A percentile compares a stretch with the other conserved stretches of the same genome.
Conservation (phyloP, 2,113 vertebrate species). For the Passer domesticus region DNA sequence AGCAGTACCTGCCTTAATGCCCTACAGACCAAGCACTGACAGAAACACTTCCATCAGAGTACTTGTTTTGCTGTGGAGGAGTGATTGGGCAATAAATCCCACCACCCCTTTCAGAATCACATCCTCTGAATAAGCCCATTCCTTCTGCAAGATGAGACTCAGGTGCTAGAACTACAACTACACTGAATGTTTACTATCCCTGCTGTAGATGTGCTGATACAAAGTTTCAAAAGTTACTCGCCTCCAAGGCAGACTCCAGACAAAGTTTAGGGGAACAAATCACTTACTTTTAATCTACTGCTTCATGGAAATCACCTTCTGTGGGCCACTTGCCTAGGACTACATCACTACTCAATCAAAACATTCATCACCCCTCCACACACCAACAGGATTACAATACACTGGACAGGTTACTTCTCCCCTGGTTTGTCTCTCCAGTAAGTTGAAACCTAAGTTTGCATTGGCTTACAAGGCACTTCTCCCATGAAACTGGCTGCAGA, state of each 20-base stretch:
- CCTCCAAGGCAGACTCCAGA: neutral
- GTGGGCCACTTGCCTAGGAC: neutral
- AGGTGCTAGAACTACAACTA: neutral
- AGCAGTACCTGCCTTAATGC: neutral
- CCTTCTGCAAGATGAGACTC: neutral
- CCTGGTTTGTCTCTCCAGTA: slow-evolving; percentile 77
- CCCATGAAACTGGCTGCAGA: neutral
- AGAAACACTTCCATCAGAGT: neutral
- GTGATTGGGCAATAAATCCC: rapidly evolving
- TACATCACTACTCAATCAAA: neutral
- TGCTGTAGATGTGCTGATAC: neutral
- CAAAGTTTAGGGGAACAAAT: neutral
- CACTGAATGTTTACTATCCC: neutral
- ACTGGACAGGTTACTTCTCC: slow-evolving; percentile 24
- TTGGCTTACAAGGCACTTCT: slow-evolving; percentile 66
- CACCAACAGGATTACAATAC: neutral
- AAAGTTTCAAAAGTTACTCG: neutral
- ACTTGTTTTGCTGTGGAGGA: neutral
- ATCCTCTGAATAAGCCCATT: neutral
- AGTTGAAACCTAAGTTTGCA: slow-evolving; percentile 66
- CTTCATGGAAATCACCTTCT: neutral
- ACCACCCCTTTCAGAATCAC: neutral
- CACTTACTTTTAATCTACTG: neutral
- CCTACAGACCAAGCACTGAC: neutral
- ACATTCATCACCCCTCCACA: neutral